Percentiles rank a stretch among this genome's conserved stretches.
Evolutionary conservation across 2,888 invertebrate genomes (phyloP).

Genomic region (Lochmaea capreae): DNA sequence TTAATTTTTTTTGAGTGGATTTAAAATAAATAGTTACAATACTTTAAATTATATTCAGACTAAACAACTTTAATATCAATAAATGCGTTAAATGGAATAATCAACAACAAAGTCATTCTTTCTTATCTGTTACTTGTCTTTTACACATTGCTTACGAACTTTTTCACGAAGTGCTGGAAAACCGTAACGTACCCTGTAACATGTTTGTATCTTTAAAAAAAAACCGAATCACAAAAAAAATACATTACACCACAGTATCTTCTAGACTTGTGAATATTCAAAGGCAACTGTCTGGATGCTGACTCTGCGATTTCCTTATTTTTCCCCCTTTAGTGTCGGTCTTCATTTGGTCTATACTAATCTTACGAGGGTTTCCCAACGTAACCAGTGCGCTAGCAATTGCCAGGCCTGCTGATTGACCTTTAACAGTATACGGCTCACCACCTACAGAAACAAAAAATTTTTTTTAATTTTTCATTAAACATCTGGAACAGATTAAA

Average conservation of each 20-base stretch:
- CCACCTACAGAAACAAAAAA: conserved; percentile 66
- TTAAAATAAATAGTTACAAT: neutral
- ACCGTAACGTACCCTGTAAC: conserved; percentile 12
- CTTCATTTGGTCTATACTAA: conserved; percentile 76
- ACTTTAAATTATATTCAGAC: neutral
- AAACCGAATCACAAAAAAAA: neutral
- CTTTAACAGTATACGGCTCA: conserved; percentile 83
- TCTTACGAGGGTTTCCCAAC: conserved; percentile 82
- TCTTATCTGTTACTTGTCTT: neutral
- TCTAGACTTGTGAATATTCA: conserved; percentile 28
- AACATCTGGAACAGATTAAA: neutral
- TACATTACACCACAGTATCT: neutral
- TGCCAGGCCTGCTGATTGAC: conserved; percentile 85
- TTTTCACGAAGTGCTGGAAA: neutral
- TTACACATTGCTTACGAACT: neutral
- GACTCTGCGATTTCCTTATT: conserved; percentile 75
- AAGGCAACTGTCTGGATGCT: conserved; percentile 73
- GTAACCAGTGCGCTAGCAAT: conserved; percentile 92
- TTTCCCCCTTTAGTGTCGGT: conserved; percentile 67
- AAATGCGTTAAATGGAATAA: conserved; percentile 4
- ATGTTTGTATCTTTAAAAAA: conserved; percentile 7
- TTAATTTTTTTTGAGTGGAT: neutral
- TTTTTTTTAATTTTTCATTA: neutral
- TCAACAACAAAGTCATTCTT: neutral
- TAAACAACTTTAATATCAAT: neutral